Evolutionary conservation across 2,113 vertebrate genomes (phyloP).

Genomic region (Theristicus caerulescens): DNA sequence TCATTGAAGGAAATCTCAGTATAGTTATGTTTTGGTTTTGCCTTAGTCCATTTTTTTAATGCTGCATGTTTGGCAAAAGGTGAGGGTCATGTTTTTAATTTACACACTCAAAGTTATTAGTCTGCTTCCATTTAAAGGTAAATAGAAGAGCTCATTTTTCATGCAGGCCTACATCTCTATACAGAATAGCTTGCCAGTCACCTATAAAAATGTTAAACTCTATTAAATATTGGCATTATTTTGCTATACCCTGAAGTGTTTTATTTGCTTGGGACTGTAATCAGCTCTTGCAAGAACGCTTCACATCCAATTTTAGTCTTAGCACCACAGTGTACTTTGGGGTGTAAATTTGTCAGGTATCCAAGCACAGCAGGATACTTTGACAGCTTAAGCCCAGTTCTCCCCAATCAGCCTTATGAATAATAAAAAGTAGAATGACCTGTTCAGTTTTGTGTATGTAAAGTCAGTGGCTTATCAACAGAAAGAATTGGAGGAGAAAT

Average conservation of each 20-base stretch:
- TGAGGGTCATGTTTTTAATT: conserved; percentile 48
- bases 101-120: conserved; percentile 18
- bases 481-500: neutral
- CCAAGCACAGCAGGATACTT: conserved; percentile 24
- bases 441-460: neutral
- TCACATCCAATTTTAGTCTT: conserved; percentile 32
- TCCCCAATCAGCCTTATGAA: neutral
- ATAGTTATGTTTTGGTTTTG: neutral
- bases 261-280: conserved; percentile 26
- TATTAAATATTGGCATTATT: neutral
- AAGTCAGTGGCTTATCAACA: neutral
- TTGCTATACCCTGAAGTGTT: neutral
- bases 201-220: conserved; percentile 7
- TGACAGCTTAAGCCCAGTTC: neutral
- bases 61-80: neutral
- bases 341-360: conserved; percentile 51
- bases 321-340: neutral
- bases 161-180: neutral
- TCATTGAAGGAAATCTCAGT: neutral
- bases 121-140: conserved; percentile 44
- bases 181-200: neutral
- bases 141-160: conserved; percentile 49
- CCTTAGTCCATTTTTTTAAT: neutral
- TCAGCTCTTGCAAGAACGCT: neutral
- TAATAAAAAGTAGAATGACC: neutral